phyloP scores from a whole-genome alignment of 2,113 vertebrate species.

The Thalassarche chlororhynchos region DNA sequence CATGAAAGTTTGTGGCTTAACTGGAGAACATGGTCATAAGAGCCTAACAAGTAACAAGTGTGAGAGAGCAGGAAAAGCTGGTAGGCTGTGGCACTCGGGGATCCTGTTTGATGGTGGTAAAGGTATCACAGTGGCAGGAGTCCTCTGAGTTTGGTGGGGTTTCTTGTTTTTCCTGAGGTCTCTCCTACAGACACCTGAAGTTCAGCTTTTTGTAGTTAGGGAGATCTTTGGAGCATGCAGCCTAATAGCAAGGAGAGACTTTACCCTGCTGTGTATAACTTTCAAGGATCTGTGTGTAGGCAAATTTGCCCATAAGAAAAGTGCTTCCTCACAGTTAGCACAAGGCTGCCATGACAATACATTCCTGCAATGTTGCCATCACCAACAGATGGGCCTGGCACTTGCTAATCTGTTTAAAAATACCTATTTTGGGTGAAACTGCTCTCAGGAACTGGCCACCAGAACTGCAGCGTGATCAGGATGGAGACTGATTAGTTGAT shows the following conservation, averaged over 20 bases:
- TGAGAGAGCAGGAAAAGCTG: background rate
- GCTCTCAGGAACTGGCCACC: background rate
- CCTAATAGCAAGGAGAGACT: background rate
- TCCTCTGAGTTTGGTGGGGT: background rate
- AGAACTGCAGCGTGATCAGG: rapidly evolving
- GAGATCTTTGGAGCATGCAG: background rate
- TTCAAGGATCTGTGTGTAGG: background rate
- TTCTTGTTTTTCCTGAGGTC: background rate
- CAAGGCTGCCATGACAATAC: rapidly evolving
- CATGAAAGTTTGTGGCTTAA: background rate
- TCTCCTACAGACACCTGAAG: background rate
- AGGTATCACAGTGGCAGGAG: background rate
- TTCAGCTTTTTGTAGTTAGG: background rate
- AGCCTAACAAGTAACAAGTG: background rate
- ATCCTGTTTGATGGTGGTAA: background rate
- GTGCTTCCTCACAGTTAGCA: background rate
- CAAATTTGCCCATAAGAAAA: background rate
- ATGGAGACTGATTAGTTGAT: background rate
- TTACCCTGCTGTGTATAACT: background rate
- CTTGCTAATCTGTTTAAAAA: background rate
- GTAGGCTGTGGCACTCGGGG: background rate
- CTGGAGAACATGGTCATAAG: background rate
- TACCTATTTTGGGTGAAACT: background rate
- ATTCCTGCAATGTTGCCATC: background rate
- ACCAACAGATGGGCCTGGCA: background rate